These are phyloP conservation scores for Sebastes diploproa DNA, from an alignment of 2,797 vertebrate species.

Conservation along the genomic window DNA sequence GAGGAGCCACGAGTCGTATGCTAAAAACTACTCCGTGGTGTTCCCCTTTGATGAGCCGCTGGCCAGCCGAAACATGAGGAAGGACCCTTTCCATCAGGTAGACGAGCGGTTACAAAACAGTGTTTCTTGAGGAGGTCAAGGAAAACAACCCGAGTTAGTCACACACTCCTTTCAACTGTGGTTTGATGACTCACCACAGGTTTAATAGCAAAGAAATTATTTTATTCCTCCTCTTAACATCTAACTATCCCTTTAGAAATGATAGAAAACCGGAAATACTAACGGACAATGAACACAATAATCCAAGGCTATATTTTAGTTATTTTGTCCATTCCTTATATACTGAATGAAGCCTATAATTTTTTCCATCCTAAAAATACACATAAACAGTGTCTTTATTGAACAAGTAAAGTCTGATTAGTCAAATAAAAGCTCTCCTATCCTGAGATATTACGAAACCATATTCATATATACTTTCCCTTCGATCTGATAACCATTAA, in stretches of 20 bases:
- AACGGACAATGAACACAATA: not conserved
- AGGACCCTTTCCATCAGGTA: constrained; percentile 91
- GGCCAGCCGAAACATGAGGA: constrained; percentile 90
- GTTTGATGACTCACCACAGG: not conserved
- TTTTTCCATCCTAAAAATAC: too few relatives aligned
- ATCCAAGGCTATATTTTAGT: not conserved
- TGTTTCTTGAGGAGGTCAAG: constrained; percentile 13
- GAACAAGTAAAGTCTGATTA: not conserved
- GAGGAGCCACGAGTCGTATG: constrained; percentile 95
- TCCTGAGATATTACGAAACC: not conserved
- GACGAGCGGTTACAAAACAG: not conserved
- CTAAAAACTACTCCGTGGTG: constrained; percentile 94
- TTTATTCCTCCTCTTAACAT: not conserved
- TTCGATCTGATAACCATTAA: not conserved
- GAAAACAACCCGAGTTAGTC: not conserved
- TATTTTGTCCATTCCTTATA: not conserved
- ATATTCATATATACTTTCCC: not conserved
- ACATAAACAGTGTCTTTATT: not conserved
- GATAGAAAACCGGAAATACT: not conserved
- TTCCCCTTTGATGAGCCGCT: constrained; percentile 95
- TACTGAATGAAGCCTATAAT: not conserved
- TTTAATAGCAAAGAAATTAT: not conserved
- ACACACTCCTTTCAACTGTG: not conserved
- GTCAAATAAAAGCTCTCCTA: not conserved
- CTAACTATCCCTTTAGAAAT: not conserved